Base-by-base conservation (phyloP, 2,797 vertebrate species). In the Xenopus petersii region DNA sequence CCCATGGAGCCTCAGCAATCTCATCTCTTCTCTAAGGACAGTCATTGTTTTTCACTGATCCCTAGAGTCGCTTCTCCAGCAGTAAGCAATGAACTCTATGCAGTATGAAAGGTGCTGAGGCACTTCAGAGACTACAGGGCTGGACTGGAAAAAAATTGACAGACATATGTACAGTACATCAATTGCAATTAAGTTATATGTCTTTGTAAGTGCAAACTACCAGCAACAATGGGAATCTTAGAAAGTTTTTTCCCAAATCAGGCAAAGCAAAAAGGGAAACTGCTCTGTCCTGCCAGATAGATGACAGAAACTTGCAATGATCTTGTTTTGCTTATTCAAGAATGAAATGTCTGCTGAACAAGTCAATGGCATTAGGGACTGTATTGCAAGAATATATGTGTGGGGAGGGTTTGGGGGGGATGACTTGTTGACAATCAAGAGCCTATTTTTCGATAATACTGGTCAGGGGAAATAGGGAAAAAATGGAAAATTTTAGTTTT, bases 21-120 rank as follows among this genome's bases (percentile, higher is more conserved):
- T 79, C 71, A 66, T 74, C 76, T 74, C 61, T 12, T 65, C 67
- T 70, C 75, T 10, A 21, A 68, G 71, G 75, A 78, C n/a, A 13
- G 59, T 17, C 59, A 36, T 69, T 68, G 65, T 77, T 73, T 77
- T 68, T 21, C 47, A 55, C 65, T 33, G 67, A 67, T 74, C 71
- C 71, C 67, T 21, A 15, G 61, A 79, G 76, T 58, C 24, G n/a
- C 54, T 63, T 63, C 65, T 26, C n/a, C 47, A 33, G 46, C 24
- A 30, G 17, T 10, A 17, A 60, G 24, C 21, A 12, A 46, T 15
- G 10, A 71, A 46, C 33, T 13, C 21, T 61, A 12, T 30, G 46
- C 26, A 60, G 12, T 10, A 26, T 17, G 21, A 24, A 17, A 60
- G 24, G 1, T 30, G 9, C 17, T 24, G 58, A 60, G 10, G 58